Conservation (phyloP, 2,113 vertebrate species). For the Proterorhinus semilunaris region DNA sequence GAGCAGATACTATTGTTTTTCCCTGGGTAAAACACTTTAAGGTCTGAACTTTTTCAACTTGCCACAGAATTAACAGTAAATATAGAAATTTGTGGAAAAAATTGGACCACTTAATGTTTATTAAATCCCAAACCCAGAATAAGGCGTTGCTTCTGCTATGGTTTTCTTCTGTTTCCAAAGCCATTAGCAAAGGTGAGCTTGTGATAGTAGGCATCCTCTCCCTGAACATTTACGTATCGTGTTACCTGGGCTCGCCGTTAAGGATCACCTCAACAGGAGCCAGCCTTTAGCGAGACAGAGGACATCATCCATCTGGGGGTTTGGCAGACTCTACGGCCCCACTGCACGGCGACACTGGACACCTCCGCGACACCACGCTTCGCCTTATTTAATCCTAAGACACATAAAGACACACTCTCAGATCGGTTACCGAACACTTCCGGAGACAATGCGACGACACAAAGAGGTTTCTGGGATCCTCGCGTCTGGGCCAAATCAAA, state of each 20-base stretch:
- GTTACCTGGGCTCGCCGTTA: constrained; percentile 68
- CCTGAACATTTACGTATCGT: constrained; percentile 63
- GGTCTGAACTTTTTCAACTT: too few relatives aligned
- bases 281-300: constrained; percentile 60
- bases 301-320: constrained; percentile 70
- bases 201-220: constrained; percentile 66
- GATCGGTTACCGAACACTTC: constrained; percentile 55
- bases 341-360: constrained; percentile 55
- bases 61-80: too few relatives aligned
- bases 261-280: constrained; percentile 57
- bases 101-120: too few relatives aligned
- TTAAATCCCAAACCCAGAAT: background rate
- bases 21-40: too few relatives aligned
- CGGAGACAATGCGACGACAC: constrained; percentile 44
- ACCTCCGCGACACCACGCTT: constrained; percentile 48
- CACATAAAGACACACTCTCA: constrained; percentile 47
- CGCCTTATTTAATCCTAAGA: constrained; percentile 61
- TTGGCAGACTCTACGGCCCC: constrained; percentile 72
- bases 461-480: constrained; percentile 37
- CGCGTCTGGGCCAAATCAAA: constrained; percentile 46
- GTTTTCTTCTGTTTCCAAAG: background rate
- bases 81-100: too few relatives aligned
- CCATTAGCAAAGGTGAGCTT: constrained; percentile 50
- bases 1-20: too few relatives aligned
- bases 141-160: background rate